Base-by-base conservation (phyloP, 2,113 vertebrate species). In the Malurus cyaneus region DNA sequence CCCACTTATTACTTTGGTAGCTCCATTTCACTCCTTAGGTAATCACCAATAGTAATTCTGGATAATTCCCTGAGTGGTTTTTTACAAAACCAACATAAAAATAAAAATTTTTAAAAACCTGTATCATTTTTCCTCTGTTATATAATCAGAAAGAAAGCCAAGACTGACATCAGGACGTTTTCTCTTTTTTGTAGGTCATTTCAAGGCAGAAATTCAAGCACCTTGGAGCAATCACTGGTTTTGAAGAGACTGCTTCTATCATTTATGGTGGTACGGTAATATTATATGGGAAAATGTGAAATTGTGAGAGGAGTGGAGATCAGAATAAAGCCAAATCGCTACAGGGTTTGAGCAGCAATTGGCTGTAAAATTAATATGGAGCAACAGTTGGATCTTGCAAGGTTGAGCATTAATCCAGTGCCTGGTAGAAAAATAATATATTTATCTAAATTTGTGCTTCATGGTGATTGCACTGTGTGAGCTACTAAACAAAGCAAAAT, bases 221-320 rank as follows among this genome's bases (percentile, higher is more conserved):
- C 84, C 47, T 93, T 97, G 95, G 86, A 95, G 85, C 79, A 85
- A 84, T 92, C 69, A 66, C n/a, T 74, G 56, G 28, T 92, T 94
- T 95, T 80, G 82, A 96, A 80, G 86, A 84, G 94, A 49, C 87
- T 96, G 94, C 89, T 97, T 96, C 95, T 94, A 93, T 95, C 95
- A 88, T 96, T 96, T 97, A 49, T 93, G 71, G 89, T 90, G 89
- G 81, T 93, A 88, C 0, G 0, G 93, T 95, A 96, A 95, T 29
- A 93, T 84, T 96, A 92, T 89, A 96, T 60, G 72, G 94, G 90
- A 96, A 93, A 94, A 92, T 84, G 82, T 93, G 93, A 94, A 92
- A 90, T 94, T 79, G 73, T 77, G 84, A 90, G 78, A 84, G 83
- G 42, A 88, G 42, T 25, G 36, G 47, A 84, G 86, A 77, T 77